phyloP scores from a whole-genome alignment of 2,113 vertebrate species.

The Lepidothrix coronata region DNA sequence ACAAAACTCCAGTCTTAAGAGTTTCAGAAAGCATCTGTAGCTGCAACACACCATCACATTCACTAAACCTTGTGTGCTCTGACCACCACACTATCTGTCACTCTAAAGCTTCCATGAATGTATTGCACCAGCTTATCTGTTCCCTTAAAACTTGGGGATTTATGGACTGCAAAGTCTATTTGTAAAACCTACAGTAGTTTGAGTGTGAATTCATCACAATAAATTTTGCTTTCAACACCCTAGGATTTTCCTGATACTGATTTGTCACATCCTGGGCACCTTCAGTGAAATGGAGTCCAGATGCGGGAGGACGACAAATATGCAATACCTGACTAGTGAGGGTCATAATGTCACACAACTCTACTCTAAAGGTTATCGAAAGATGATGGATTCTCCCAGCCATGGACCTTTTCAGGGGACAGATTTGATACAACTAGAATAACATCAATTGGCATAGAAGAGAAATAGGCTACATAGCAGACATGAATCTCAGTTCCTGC shows the following conservation, averaged over 20 bases:
- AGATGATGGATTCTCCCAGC: not conserved
- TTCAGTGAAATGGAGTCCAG: not conserved
- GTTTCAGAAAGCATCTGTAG: not conserved
- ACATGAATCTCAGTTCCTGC: not conserved
- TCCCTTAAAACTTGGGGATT: slow-evolving; percentile 15
- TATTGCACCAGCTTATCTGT: not conserved
- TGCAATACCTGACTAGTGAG: not conserved
- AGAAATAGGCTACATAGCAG: not conserved
- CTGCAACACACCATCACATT: not conserved
- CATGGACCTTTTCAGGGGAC: not conserved
- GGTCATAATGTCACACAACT: not conserved
- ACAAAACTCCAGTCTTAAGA: not conserved
- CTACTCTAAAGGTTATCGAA: not conserved
- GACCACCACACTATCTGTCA: not conserved
- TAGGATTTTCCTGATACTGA: not conserved
- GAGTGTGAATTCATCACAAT: not conserved
- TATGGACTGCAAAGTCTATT: slow-evolving; percentile 22
- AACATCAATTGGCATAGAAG: not conserved
- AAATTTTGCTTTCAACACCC: not conserved
- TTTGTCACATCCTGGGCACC: not conserved
- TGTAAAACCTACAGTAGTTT: not conserved
- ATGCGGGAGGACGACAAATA: not conserved
- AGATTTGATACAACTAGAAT: not conserved
- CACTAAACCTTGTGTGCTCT: not conserved
- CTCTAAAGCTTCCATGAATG: not conserved